Evolutionary conservation across 2,888 invertebrate species (phyloP).

Genomic region (Rosalia funebris): DNA sequence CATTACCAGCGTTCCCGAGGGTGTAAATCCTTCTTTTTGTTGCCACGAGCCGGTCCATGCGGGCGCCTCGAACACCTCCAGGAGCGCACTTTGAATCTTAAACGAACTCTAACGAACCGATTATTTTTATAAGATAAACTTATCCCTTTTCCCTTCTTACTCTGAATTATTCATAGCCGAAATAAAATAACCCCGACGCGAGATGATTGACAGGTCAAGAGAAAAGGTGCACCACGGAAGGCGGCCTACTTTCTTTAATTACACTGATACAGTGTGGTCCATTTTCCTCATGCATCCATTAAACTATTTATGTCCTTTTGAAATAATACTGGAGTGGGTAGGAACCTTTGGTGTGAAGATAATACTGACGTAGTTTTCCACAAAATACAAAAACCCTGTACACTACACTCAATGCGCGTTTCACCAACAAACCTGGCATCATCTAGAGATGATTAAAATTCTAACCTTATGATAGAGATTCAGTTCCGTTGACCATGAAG

Average conservation of each 20-base stretch:
- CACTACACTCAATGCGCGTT: too few relatives aligned
- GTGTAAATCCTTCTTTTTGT: constrained; percentile 56
- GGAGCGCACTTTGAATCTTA: constrained; percentile 54
- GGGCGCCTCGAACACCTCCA: constrained; percentile 55
- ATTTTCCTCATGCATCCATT: too few relatives aligned
- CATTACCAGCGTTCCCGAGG: constrained; percentile 54
- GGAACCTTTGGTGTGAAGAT: too few relatives aligned
- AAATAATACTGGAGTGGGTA: too few relatives aligned
- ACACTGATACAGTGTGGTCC: too few relatives aligned
- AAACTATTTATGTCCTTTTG: too few relatives aligned
- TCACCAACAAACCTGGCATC: too few relatives aligned
- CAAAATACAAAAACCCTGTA: too few relatives aligned
- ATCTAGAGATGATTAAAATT: too few relatives aligned
- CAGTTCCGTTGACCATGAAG: too few relatives aligned
- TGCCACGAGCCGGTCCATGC: constrained; percentile 46
- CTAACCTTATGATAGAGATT: too few relatives aligned
- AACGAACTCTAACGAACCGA: constrained; percentile 58
- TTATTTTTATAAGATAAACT: constrained; percentile 56
- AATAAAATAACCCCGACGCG: constrained; percentile 35
- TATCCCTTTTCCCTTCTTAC: constrained; percentile 42
- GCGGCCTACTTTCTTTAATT: not conserved
- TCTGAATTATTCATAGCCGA: constrained; percentile 47
- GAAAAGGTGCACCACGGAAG: not conserved
- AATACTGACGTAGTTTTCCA: too few relatives aligned
- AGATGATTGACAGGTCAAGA: constrained; percentile 23